Conservation (phyloP, 1,140 invertebrate genomes). For the Papilio dardanus region DNA sequence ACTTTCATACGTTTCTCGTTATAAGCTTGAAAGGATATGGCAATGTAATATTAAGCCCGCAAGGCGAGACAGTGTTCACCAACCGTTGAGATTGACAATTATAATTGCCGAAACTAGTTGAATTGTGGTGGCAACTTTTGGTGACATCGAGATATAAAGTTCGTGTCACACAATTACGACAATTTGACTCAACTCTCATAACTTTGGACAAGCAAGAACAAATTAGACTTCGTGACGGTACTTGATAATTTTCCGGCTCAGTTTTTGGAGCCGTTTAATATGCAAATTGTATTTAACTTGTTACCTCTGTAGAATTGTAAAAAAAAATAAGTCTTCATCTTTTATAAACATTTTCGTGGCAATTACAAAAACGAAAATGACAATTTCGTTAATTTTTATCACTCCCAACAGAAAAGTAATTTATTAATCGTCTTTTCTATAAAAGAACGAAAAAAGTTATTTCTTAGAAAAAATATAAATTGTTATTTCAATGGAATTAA, state of each 20-base stretch:
- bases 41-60: neutral
- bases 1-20: neutral
- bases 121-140: conserved; percentile 61
- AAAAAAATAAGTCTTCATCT: conserved; percentile 10
- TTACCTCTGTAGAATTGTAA: conserved; percentile 27
- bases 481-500: neutral
- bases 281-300: conserved; percentile 53
- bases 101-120: conserved; percentile 55
- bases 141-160: conserved; percentile 69
- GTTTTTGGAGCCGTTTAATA: conserved; percentile 41
- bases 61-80: conserved; percentile 6
- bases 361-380: neutral
- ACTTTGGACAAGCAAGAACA: conserved; percentile 62
- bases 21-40: neutral
- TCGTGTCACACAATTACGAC: conserved; percentile 65
- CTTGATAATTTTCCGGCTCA: conserved; percentile 54
- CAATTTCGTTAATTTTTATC: conserved; percentile 2
- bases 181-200: conserved; percentile 65
- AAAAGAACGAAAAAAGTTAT: neutral
- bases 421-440: neutral
- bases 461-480: neutral
- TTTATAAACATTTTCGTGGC: conserved; percentile 20
- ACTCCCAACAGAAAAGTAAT: neutral
- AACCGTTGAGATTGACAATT: conserved; percentile 48
- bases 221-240: conserved; percentile 56